Evolutionary conservation across 2,113 vertebrate genomes (phyloP), one percentile per base, ranked within the genome.

Genomic region (Carassius gibelio): DNA sequence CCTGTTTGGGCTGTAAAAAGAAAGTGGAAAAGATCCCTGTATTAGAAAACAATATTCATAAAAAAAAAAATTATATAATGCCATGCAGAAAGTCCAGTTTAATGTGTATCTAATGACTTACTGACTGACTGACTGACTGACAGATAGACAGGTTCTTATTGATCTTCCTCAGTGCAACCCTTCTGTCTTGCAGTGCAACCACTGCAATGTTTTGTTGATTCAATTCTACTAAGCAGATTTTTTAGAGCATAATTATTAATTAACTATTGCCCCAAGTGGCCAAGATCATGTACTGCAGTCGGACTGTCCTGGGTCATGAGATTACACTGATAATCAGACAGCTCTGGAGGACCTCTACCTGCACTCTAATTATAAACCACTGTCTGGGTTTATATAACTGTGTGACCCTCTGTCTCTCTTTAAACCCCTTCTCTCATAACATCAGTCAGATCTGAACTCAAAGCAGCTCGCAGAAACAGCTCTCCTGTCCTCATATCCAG

Each of bases 1-100:
- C 76, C 96, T 93, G 93, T 96, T 97, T 75, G 96, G 96, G 92
- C 96, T 97, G 86, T 78, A 91, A 15, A 85, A 86, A 82, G 21
- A 61, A 48, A 30, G 15, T 45, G 81, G 42, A 59, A 34, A 86
- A 68, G 50, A 8, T 30, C n/a, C 19, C 1, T 38, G 11, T 26
- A 78, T 59, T 59, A 48, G 48, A 57, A 17, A 19, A 57, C 2
- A 55, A 17, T 19, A 7, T 57, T 57, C 17, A 57, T 11, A 45
- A 15, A 57, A 57, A 57, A 4, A 0, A 38, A 3, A 57, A 34
- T 15, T 0, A 68, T 17, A 68, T 8, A 68, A 68, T 68, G 17
- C 14, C 14, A 68, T 68, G 26, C 50, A 52, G 11, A 2, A 52
- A 48, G 45, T 48, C 45, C 45, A 52, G 50, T 14, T 52, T 52